Conservation (phyloP, 2,797 vertebrate genomes). For the Rhabdophis nuchalis region DNA sequence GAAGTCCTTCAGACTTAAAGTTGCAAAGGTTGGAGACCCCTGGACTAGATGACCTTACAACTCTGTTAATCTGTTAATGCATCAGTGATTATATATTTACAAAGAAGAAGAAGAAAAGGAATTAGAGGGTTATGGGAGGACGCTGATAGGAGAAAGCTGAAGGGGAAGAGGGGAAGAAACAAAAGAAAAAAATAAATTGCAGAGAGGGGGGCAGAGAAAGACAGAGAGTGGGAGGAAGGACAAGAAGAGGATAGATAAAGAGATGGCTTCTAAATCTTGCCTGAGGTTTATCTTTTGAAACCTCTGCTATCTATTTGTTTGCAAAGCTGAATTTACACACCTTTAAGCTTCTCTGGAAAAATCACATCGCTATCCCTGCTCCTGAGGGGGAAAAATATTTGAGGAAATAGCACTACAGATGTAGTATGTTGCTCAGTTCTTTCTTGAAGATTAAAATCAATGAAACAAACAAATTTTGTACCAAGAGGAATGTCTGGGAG, state of each 20-base stretch:
- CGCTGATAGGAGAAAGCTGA: background rate
- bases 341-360: constrained; percentile 20
- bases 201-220: background rate
- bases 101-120: background rate
- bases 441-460: background rate
- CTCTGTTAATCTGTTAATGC: background rate
- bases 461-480: background rate
- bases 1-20: too few species aligned
- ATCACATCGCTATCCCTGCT: constrained; percentile 17
- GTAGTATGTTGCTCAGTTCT: background rate
- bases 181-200: background rate
- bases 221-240: background rate
- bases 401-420: background rate
- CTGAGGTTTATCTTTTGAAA: background rate
- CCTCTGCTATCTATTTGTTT: constrained; percentile 1
- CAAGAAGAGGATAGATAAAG: background rate
- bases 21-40: too few species aligned
- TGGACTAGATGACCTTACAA: too few species aligned
- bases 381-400: background rate
- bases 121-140: background rate
- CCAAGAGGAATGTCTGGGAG: background rate
- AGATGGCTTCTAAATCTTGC: background rate
- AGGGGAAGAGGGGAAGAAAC: background rate
- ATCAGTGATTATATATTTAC: background rate
- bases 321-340: background rate